Evolutionary conservation across 2,888 invertebrate species (phyloP).

Genomic region (Eupithecia dodoneata): DNA sequence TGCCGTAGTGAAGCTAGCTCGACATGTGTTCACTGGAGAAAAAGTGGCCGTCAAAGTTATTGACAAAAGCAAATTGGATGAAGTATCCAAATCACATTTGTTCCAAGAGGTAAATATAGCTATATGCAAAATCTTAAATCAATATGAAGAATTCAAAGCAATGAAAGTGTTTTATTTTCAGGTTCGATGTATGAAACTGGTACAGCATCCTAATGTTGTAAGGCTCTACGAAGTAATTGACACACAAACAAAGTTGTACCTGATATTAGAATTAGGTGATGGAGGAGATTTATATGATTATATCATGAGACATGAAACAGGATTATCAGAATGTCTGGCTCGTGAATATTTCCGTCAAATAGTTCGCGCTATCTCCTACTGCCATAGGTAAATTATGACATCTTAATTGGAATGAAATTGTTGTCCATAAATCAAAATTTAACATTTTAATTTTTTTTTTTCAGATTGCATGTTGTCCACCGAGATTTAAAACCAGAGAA

Average conservation of each 20-base stretch:
- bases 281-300: conserved; percentile 99
- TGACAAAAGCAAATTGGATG: conserved; percentile 98
- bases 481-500: conserved; percentile 99
- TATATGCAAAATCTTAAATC: background rate
- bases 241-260: conserved; percentile 98
- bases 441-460: conserved; percentile 51
- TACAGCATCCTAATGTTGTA: conserved; percentile 99
- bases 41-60: conserved; percentile 99
- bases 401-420: background rate
- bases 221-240: conserved; percentile 99
- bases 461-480: conserved; percentile 86
- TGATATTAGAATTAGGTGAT: conserved; percentile 98
- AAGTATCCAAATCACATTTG: conserved; percentile 97
- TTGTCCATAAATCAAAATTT: background rate
- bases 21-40: conserved; percentile 99
- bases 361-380: conserved; percentile 98
- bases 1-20: conserved; percentile 98
- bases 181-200: conserved; percentile 99
- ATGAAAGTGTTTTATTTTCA: conserved; percentile 52
- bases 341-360: conserved; percentile 98
- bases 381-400: conserved; percentile 88
- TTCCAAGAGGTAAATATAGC: conserved; percentile 92
- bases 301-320: conserved; percentile 97
- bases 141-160: background rate
- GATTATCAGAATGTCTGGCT: conserved; percentile 92